Conservation (phyloP, 2,113 vertebrate genomes). For the Pseudorasbora parva region DNA sequence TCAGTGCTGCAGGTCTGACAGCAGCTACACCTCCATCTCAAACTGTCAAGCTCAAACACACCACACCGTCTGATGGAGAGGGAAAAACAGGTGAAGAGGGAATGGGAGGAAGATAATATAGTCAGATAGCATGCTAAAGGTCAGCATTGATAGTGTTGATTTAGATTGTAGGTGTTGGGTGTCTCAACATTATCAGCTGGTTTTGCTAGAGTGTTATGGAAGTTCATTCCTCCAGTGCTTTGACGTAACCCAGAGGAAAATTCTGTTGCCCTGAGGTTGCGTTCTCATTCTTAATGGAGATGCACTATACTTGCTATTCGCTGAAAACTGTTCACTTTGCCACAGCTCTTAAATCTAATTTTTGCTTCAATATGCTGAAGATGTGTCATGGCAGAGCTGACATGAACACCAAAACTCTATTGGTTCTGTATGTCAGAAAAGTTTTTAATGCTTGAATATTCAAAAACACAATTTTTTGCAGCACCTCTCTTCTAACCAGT, state of each 20-base stretch:
- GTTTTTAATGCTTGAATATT: too few species aligned
- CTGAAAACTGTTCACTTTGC: background rate
- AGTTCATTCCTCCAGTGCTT: conserved; percentile 18
- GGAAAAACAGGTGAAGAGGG: conserved; percentile 55
- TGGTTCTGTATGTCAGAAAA: background rate
- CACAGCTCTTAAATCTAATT: background rate
- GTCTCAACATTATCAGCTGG: background rate
- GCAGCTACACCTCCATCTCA: conserved; percentile 35
- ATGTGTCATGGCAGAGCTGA: background rate
- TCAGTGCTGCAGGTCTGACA: conserved; percentile 44
- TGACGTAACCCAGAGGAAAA: background rate
- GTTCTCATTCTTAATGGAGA: background rate
- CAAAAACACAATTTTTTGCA: too few species aligned
- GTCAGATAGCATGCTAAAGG: conserved; percentile 27
- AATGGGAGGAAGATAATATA: background rate
- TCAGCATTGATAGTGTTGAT: conserved; percentile 10
- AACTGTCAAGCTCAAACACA: conserved; percentile 32
- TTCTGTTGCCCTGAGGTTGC: background rate
- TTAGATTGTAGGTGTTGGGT: background rate
- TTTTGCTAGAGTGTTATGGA: background rate
- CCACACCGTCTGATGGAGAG: conserved; percentile 8
- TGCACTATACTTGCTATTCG: background rate
- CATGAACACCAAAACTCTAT: background rate
- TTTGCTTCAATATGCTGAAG: background rate
- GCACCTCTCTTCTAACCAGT: too few species aligned